Conservation (phyloP, 2,113 vertebrate species). For the Scopus umbretta region DNA sequence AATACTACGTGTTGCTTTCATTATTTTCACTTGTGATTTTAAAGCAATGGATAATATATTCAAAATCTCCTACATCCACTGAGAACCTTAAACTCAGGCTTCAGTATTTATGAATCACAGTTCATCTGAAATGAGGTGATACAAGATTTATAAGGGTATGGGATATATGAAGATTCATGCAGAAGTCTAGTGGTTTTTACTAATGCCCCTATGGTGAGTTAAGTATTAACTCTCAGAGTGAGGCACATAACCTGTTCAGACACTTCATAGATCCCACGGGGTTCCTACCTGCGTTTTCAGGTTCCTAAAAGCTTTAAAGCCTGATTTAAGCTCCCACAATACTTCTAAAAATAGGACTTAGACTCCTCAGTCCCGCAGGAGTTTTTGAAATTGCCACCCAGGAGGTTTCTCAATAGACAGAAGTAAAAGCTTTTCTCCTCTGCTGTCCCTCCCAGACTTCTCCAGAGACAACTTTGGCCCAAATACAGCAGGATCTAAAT, state of each 20-base stretch:
- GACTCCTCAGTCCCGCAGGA: neutral
- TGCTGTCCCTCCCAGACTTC: neutral
- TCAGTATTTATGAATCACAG: neutral
- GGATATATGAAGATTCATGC: neutral
- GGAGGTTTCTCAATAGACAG: neutral
- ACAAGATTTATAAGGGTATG: neutral
- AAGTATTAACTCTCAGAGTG: neutral
- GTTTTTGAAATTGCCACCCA: constrained; percentile 18
- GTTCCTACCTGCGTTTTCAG: neutral
- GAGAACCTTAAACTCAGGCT: neutral
- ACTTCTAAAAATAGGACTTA: constrained; percentile 21
- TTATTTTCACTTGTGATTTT: neutral
- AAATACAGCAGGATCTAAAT: neutral
- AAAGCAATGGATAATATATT: neutral
- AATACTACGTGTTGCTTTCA: neutral
- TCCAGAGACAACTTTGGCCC: neutral
- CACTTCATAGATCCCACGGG: neutral
- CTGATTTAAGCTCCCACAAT: neutral
- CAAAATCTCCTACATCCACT: neutral
- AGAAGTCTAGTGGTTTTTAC: neutral
- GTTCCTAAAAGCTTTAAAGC: constrained; percentile 35
- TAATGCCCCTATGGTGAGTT: neutral
- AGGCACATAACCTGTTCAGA: constrained; percentile 9
- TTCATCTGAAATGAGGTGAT: neutral
- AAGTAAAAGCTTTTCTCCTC: constrained; percentile 28